Percentiles rank a stretch among this genome's conserved stretches.
Evolutionary conservation across 2,113 vertebrate genomes (phyloP).

Genomic region (Accipiter cooperii): DNA sequence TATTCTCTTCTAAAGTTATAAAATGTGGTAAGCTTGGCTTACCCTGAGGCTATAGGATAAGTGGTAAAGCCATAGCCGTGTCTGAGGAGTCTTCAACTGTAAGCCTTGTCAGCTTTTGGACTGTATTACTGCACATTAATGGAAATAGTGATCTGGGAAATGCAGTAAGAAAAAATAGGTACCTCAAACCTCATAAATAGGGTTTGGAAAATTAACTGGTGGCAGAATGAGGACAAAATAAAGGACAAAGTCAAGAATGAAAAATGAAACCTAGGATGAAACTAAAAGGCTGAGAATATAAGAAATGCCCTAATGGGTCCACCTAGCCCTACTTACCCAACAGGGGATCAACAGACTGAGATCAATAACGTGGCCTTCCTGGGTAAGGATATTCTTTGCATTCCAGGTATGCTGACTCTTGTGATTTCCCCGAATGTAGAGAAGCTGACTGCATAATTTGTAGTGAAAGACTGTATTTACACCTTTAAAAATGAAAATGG

Average conservation of each 20-base stretch:
- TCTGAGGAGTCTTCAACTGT: background rate
- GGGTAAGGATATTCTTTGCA: background rate
- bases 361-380: background rate
- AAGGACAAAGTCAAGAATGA: background rate
- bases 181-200: background rate
- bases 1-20: background rate
- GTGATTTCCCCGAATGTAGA: background rate
- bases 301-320: background rate
- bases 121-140: background rate
- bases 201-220: background rate
- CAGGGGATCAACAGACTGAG: background rate
- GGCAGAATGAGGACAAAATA: slow-evolving; percentile 27
- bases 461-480: background rate
- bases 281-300: background rate
- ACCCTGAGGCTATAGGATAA: background rate
- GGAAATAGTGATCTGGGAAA: background rate
- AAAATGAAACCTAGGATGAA: background rate
- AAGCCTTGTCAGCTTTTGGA: background rate
- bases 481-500: background rate
- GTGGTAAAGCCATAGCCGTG: background rate
- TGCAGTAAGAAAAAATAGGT: background rate
- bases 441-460: background rate
- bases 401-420: background rate
- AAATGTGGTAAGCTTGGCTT: background rate
- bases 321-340: background rate